Conservation (phyloP, 2,113 vertebrate genomes). For the Greenwoodochromis staneri region DNA sequence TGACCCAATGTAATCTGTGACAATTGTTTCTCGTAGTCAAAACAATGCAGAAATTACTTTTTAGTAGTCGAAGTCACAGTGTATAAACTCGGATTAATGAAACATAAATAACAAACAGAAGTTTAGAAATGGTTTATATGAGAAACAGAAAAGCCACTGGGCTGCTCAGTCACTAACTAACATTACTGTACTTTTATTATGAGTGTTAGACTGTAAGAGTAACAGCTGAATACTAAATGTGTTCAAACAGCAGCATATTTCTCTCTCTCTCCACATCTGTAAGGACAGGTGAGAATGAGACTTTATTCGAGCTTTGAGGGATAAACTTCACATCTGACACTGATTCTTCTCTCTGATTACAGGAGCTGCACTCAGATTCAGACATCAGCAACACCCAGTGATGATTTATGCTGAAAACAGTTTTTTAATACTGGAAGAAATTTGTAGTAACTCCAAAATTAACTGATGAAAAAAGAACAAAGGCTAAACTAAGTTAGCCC, state of each 20-base stretch:
- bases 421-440: not conserved
- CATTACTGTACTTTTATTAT: not conserved
- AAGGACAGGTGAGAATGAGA: not conserved
- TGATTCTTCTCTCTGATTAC: not conserved
- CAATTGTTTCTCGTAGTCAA: not conserved
- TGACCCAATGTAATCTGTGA: not conserved
- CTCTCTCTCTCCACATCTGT: not conserved
- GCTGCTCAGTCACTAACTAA: not conserved
- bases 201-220: not conserved
- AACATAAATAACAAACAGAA: not conserved
- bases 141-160: not conserved
- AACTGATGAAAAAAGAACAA: not conserved
- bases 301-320: not conserved
- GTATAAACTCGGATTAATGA: not conserved
- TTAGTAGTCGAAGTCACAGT: rapidly evolving
- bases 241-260: not conserved
- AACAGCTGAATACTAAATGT: not conserved
- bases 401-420: not conserved
- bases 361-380: not conserved
- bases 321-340: not conserved
- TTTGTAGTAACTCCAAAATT: not conserved
- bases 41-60: not conserved
- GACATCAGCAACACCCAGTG: not conserved
- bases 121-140: not conserved
- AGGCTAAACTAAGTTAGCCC: not conserved